Evolutionary conservation across 2,888 invertebrate species (phyloP).

Genomic region (Dorcus parallelipipedus): DNA sequence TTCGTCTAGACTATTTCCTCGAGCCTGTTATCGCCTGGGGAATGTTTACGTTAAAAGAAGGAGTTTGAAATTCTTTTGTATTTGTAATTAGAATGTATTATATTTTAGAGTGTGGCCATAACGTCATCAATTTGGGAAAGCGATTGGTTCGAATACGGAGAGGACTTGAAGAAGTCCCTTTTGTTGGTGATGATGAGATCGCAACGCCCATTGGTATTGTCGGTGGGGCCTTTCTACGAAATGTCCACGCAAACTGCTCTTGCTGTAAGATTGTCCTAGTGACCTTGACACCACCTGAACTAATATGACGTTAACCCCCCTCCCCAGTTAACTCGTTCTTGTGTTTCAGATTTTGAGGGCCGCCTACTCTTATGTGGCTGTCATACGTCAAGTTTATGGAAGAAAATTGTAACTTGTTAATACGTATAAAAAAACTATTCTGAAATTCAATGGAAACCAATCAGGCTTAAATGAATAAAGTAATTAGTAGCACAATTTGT

Average conservation of each 20-base stretch:
- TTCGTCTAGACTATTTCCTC: too few relatives aligned
- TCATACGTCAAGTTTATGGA: constrained; percentile 22
- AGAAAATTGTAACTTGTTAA: background rate
- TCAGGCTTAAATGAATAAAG: too few relatives aligned
- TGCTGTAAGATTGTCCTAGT: constrained; percentile 8
- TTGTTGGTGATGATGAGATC: constrained; percentile 27
- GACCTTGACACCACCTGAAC: background rate
- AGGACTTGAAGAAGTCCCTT: constrained; percentile 25
- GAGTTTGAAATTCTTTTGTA: too few relatives aligned
- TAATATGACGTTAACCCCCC: background rate
- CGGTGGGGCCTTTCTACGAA: constrained; percentile 29
- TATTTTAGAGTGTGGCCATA: constrained; percentile 26
- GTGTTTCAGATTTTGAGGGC: constrained; percentile 22
- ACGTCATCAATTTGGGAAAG: constrained; percentile 26
- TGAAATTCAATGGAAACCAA: too few relatives aligned
- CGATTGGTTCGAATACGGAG: constrained; percentile 27
- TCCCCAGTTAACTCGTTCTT: background rate
- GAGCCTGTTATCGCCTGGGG: too few relatives aligned
- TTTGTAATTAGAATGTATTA: too few relatives aligned
- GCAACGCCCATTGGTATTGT: constrained; percentile 28
- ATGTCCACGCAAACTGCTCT: constrained; percentile 30
- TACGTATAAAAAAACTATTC: background rate
- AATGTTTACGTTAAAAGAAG: too few relatives aligned
- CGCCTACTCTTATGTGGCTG: constrained; percentile 24
- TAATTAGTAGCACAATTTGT: too few relatives aligned